A percentile compares a stretch with the other conserved stretches of the same genome.
phyloP scores from a whole-genome alignment of 2,797 vertebrate species.

The Pterois miles region DNA sequence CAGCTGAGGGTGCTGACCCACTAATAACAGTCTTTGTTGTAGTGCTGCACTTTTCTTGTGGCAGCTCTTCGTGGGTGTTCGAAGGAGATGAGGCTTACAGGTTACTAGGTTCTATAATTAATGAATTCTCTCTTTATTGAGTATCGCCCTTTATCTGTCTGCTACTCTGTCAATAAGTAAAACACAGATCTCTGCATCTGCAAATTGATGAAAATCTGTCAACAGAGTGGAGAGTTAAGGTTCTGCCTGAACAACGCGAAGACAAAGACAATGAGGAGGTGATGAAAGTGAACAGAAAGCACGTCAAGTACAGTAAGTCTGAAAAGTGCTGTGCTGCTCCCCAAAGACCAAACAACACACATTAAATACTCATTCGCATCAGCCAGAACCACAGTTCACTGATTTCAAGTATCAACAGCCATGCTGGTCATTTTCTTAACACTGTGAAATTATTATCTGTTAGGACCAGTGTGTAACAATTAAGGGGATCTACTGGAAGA shows the following conservation, averaged over 20 bases:
- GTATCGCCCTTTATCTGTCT: background rate
- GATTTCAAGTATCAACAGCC: background rate
- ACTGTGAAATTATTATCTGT: background rate
- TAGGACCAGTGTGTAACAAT: too few relatives aligned
- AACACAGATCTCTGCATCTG: constrained; percentile 17
- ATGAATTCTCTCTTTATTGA: constrained; percentile 16
- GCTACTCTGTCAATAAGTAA: constrained; percentile 1
- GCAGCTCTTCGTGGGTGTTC: background rate
- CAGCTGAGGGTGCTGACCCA: background rate
- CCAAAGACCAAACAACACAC: background rate
- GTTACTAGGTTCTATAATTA: constrained; percentile 10
- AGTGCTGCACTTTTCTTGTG: background rate
- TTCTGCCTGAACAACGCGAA: constrained; percentile 12
- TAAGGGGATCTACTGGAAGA: too few relatives aligned
- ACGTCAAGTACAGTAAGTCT: background rate
- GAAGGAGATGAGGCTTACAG: background rate
- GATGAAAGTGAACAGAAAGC: constrained; percentile 5
- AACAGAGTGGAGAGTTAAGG: background rate
- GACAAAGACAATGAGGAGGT: background rate
- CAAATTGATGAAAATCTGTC: constrained; percentile 28
- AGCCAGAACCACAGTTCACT: background rate
- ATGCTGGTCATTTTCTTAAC: background rate
- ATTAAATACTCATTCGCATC: background rate
- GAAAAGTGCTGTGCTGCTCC: background rate
- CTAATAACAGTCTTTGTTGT: background rate